These are phyloP conservation scores for Onychomys torridus DNA, from an alignment of 2,797 vertebrate genomes.

Conservation along the genomic window DNA sequence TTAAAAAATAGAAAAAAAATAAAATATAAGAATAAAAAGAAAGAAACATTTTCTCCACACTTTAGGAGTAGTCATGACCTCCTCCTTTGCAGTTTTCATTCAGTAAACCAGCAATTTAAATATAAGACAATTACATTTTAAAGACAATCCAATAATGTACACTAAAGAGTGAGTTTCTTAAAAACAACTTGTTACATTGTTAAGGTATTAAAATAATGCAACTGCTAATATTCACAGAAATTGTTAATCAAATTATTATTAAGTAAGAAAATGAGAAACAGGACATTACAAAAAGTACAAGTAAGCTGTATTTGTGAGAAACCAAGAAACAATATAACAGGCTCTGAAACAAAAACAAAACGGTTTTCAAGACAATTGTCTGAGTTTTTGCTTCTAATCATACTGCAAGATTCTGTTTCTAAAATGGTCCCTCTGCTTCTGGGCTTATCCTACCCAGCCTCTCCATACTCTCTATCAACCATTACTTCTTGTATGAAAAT, in stretches of 20 bases:
- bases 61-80: background rate
- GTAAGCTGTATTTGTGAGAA: background rate
- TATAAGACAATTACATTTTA: background rate
- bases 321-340: background rate
- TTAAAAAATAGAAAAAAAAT: too few relatives aligned
- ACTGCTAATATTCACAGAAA: conserved; percentile 15
- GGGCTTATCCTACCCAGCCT: background rate
- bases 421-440: background rate
- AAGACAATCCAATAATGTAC: conserved; percentile 10
- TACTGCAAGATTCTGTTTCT: background rate
- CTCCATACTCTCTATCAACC: background rate
- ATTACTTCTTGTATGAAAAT: conserved; percentile 4
- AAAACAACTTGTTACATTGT: background rate
- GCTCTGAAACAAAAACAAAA: background rate
- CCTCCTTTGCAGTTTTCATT: background rate
- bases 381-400: background rate
- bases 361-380: background rate
- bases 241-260: conserved; percentile 15
- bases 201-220: background rate
- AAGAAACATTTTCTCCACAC: background rate
- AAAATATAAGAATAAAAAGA: too few relatives aligned
- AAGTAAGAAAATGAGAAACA: background rate
- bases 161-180: conserved; percentile 34
- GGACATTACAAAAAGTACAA: conserved; percentile 3
- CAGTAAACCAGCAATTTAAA: background rate